These are phyloP conservation scores for Dipodomys stephensi DNA, from an alignment of 2,113 vertebrate genomes.

Conservation along the genomic window DNA sequence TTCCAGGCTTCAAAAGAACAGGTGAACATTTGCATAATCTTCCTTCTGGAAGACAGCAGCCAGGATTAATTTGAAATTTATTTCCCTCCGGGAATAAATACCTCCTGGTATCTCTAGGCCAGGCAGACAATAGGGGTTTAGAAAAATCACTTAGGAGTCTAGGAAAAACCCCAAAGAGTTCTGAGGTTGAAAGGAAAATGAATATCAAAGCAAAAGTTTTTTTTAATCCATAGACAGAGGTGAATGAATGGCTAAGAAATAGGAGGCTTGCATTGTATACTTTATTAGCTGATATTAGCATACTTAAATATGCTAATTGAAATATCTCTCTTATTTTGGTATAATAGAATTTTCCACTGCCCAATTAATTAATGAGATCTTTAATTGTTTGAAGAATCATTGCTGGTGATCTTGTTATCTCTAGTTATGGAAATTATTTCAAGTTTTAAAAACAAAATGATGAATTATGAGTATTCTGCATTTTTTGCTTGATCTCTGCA, in stretches of 20 bases:
- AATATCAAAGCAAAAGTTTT: not conserved
- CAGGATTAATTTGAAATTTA: slow-evolving; percentile 61
- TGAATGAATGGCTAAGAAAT: slow-evolving; percentile 39
- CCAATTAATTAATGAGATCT: slow-evolving; percentile 36
- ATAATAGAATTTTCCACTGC: not conserved
- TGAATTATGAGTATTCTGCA: not conserved
- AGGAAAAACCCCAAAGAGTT: not conserved
- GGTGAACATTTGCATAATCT: slow-evolving; percentile 70
- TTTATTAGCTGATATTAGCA: slow-evolving; percentile 33
- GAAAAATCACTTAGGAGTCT: slow-evolving; percentile 54
- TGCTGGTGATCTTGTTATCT: slow-evolving; percentile 35
- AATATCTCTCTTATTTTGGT: not conserved
- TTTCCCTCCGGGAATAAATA: slow-evolving; percentile 27
- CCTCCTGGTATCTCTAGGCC: slow-evolving; percentile 45
- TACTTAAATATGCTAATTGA: not conserved
- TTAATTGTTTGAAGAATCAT: slow-evolving; percentile 28
- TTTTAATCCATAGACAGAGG: not conserved
- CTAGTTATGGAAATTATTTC: slow-evolving; percentile 58
- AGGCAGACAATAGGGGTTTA: slow-evolving; percentile 9
- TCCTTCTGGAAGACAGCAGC: slow-evolving; percentile 49
- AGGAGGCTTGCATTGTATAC: slow-evolving; percentile 33
- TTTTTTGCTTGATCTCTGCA: not conserved
- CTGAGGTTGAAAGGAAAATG: slow-evolving; percentile 36
- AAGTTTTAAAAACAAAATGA: slow-evolving; percentile 44
- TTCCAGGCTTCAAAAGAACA: slow-evolving; percentile 58